These are phyloP conservation scores for Spinus pinus DNA, from an alignment of 2,797 vertebrate genomes.

Conservation along the genomic window DNA sequence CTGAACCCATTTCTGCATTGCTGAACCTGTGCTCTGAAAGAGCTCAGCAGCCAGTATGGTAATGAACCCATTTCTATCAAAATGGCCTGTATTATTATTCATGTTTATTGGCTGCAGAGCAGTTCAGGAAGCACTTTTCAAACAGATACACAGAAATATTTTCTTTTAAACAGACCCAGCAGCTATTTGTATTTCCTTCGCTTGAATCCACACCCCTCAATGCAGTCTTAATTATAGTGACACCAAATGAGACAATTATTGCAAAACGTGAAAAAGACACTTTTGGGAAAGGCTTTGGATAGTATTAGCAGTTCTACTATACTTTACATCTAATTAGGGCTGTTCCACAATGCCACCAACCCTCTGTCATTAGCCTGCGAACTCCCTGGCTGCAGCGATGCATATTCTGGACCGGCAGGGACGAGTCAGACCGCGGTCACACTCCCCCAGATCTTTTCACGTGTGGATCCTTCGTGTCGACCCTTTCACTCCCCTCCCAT, in stretches of 20 bases:
- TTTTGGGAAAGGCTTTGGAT: constrained; percentile 2
- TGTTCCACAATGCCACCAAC: constrained; percentile 80
- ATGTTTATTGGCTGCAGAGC: constrained; percentile 63
- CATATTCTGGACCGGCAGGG: constrained; percentile 73
- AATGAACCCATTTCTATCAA: constrained; percentile 57
- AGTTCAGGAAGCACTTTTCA: constrained; percentile 52
- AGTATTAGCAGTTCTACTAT: constrained; percentile 3
- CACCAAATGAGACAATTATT: constrained; percentile 32
- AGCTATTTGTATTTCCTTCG: constrained; percentile 48
- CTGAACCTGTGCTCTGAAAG: constrained; percentile 7
- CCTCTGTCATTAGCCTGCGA: constrained; percentile 76
- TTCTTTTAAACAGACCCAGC: constrained; percentile 30
- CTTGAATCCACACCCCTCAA: constrained; percentile 13
- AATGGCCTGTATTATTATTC: constrained; percentile 61
- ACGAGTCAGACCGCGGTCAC: constrained; percentile 69
- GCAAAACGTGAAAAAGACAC: background rate
- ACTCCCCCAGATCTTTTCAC: constrained; percentile 55
- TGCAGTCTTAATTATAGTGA: constrained; percentile 39
- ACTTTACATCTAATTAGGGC: constrained; percentile 67
- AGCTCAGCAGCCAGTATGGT: constrained; percentile 33
- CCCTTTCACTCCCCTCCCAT: constrained; percentile 22
- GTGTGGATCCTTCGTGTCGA: constrained; percentile 71
- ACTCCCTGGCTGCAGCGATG: constrained; percentile 43
- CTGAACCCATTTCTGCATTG: constrained; percentile 39
- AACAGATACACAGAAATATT: constrained; percentile 50